Evolutionary conservation across 2,888 invertebrate species (phyloP), one percentile per base, ranked within the genome.

Genomic region (Lasioglossum pauxillum): DNA sequence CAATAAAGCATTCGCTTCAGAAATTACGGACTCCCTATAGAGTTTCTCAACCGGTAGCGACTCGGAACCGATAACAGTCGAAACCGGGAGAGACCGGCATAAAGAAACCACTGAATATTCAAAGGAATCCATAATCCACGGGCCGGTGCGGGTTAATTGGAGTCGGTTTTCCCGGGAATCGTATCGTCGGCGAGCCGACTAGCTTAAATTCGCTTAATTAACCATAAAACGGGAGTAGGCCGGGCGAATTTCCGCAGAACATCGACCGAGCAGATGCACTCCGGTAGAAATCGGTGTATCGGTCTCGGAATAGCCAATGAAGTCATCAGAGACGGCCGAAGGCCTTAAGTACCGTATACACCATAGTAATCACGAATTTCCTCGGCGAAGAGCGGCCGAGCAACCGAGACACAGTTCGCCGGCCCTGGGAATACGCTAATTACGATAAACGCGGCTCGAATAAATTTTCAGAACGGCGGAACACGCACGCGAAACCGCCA

Each of bases 401-500:
- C 41, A 53, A 5, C 27, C 60, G 27, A 5, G 41, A 44, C 38
- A 38, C 31, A 31, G 38, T 27, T 72, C 49, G 19, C 67, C 35
- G 23, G 35, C 31, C 27, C n/a, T 46, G 60, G 38, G 76, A 83
- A 72, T 75, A 35, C 72, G 72, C 53, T 83, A 73, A 84, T 84
- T 73, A 64, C 49, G 76, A 83, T 46, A 49, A 53, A 83, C 64
- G 83, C 76, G 64, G 44, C 73, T 38, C 44, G 74, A 73, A 83
- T 83, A 83, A 83, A 77, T 75, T 82, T 64, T 60, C 23, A 49
- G 71, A 73, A 46, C 41, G n/a, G 67, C 67, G 67, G 31, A 35
- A 35, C 31, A 38, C 71, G 67, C 84, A 57, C 53, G 77, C 77
- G 67, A 74, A 57, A 46, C 31, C 71, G 27, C 46, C 44, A 46